Evolutionary conservation across 2,797 vertebrate species (phyloP).

Genomic region (Allobates femoralis): DNA sequence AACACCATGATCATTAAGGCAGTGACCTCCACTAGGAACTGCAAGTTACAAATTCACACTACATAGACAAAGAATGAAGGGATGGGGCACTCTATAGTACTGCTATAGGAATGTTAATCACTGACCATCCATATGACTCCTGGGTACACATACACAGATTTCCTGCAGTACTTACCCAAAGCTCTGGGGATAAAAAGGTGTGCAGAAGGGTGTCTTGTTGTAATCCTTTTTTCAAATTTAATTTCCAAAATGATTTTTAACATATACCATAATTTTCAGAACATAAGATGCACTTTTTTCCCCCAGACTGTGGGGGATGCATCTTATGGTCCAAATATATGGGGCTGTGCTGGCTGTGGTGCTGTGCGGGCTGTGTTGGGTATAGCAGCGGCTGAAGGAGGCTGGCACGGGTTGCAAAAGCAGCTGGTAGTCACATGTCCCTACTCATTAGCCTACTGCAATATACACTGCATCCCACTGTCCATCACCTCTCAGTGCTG

Average conservation of each 20-base stretch:
- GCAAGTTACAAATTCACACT: slow-evolving; percentile 53
- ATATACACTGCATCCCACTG: too few relatives aligned
- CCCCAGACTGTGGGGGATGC: too few relatives aligned
- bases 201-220: slow-evolving; percentile 1
- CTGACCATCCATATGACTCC: slow-evolving; percentile 36
- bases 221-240: background rate
- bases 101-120: slow-evolving; percentile 43
- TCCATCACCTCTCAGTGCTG: too few relatives aligned
- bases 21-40: slow-evolving; percentile 48
- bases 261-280: too few relatives aligned
- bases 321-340: too few relatives aligned
- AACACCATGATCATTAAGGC: slow-evolving; percentile 45
- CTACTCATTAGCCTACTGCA: too few relatives aligned
- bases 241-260: background rate
- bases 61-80: slow-evolving; percentile 36
- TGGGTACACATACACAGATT: slow-evolving; percentile 39
- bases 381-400: too few relatives aligned
- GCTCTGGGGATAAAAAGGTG: slow-evolving; percentile 24
- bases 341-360: too few relatives aligned
- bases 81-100: slow-evolving; percentile 16
- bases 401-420: too few relatives aligned
- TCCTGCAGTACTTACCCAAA: slow-evolving; percentile 19
- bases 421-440: too few relatives aligned
- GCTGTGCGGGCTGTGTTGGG: too few relatives aligned
- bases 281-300: too few relatives aligned